Evolutionary conservation across 2,113 vertebrate genomes (phyloP), one percentile per base, ranked within the genome.

Genomic region (Pholis gunnellus): DNA sequence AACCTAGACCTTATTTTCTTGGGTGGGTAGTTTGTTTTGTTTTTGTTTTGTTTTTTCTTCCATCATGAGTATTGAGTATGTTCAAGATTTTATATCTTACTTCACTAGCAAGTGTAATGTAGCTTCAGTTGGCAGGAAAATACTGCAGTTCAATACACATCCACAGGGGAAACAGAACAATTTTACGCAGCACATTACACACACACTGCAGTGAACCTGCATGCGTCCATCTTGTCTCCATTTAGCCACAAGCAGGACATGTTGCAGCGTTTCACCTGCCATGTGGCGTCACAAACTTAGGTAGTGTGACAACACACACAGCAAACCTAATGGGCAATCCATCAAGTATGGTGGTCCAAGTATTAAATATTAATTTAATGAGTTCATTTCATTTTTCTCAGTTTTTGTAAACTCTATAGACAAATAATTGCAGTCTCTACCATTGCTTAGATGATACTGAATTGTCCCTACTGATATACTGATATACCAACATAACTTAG

Each of bases 61-160:
- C 67, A 78, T 81, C 63, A 52, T 63, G 36, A 65, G 60, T 81
- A 79, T 82, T 65, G 79, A 88, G 78, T 83, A 57, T 40, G 38
- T 79, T 79, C 25, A 36, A 79, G 60, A 75, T 86, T 79, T 87
- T 54, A 86, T 89, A 38, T 50, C 29, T 85, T 17, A 64, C 72
- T 80, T 80, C 70, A 52, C 34, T 25, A 29, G 79, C 9, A 4
- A 71, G 46, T 22, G 1, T 44, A 48, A 67, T 72, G 71, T 15
- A 67, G 69, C 72, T 78, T 42, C 34, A 72, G 38, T 31, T 85
- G 69, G 73, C 78, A 75, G 71, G 29, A 56, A 72, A 84, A 81
- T 9, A 0, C 54, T n/a, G 82, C 54, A 14, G n/a, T 57, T 27
- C 56, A 74, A 69, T 48, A 81, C 34, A 72, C 65, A 78, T 48